Evolutionary conservation across 2,888 invertebrate species (phyloP).

Genomic region (Dione vanillae): DNA sequence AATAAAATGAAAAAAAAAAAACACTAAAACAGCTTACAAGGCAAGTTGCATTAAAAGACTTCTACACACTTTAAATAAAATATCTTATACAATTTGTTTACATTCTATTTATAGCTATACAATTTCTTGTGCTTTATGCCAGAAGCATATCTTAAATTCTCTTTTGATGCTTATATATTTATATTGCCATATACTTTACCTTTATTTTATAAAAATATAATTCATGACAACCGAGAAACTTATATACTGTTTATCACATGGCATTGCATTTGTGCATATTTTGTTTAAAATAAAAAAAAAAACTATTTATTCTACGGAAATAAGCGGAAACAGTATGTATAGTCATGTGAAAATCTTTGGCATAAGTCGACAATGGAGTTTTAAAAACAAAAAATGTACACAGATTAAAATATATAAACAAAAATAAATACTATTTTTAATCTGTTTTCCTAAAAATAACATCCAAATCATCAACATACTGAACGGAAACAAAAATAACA

Average conservation of each 20-base stretch:
- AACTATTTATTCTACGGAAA: neutral
- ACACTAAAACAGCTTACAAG: too few relatives aligned
- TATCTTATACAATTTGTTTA: neutral
- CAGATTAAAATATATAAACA: too few relatives aligned
- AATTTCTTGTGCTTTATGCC: slow-evolving; percentile 5
- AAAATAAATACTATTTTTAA: too few relatives aligned
- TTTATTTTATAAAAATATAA: slow-evolving; percentile 18
- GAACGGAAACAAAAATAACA: neutral
- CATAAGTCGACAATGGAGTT: neutral
- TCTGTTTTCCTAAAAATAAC: neutral
- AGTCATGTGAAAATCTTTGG: neutral
- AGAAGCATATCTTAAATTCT: slow-evolving; percentile 9
- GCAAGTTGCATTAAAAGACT: neutral
- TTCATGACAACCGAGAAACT: slow-evolving; percentile 2
- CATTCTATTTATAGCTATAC: neutral
- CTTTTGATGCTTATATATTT: neutral
- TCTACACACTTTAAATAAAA: neutral
- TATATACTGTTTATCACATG: slow-evolving; percentile 14
- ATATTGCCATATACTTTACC: neutral
- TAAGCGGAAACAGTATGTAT: neutral
- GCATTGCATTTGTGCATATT: neutral
- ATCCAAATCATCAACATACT: neutral
- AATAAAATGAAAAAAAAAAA: too few relatives aligned
- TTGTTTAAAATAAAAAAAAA: neutral
- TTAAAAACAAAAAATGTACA: neutral